Evolutionary conservation across 2,113 vertebrate species (phyloP).

Genomic region (Malurus cyaneus): DNA sequence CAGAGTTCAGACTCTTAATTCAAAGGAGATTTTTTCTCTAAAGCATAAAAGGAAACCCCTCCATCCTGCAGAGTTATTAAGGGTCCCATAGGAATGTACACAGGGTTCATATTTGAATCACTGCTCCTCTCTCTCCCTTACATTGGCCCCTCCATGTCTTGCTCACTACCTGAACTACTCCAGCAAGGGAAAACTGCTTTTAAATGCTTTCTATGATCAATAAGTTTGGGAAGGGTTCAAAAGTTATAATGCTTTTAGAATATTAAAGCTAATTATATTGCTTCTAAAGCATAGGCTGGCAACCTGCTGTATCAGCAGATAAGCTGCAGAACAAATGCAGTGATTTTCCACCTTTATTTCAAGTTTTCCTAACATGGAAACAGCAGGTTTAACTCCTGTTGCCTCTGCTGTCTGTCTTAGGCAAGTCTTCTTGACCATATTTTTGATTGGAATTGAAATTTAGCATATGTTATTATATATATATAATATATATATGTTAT

Average conservation of each 20-base stretch:
- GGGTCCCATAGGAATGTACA: not conserved
- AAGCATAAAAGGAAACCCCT: constrained; percentile 14
- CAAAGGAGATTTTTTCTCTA: not conserved
- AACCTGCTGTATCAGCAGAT: not conserved
- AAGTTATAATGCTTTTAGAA: not conserved
- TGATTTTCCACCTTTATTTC: not conserved
- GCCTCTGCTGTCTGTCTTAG: not conserved
- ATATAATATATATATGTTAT: too few relatives aligned
- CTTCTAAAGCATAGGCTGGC: not conserved
- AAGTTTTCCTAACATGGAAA: not conserved
- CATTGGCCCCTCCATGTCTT: not conserved
- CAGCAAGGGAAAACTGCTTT: not conserved
- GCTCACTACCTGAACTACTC: not conserved
- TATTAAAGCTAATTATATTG: not conserved
- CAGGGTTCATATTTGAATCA: not conserved
- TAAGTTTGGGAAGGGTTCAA: not conserved
- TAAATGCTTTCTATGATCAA: not conserved
- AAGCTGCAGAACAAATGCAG: not conserved
- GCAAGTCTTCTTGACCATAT: not conserved
- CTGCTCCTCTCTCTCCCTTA: not conserved
- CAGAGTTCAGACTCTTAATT: not conserved
- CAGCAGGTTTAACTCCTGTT: not conserved
- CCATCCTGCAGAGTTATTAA: not conserved
- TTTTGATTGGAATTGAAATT: not conserved
- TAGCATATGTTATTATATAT: not conserved